Conservation (phyloP, 1,140 invertebrate species). For the Saccostrea glomerata region DNA sequence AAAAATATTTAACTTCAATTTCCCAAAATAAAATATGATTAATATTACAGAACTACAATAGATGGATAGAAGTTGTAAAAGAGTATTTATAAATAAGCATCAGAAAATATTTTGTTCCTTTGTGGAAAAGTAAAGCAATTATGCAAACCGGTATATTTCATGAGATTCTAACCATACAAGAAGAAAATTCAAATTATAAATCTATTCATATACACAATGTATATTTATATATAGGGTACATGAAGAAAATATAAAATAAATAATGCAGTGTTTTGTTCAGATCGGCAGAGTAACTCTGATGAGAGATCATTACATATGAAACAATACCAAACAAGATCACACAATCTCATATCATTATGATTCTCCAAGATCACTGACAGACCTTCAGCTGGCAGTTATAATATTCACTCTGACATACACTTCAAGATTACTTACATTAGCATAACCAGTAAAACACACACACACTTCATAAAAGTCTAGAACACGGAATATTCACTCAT, state of each 20-base stretch:
- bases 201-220: background rate
- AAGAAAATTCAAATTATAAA: background rate
- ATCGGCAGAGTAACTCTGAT: background rate
- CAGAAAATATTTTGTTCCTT: background rate
- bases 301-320: background rate
- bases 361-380: no score
- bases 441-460: no score
- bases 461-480: no score
- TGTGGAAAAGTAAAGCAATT: background rate
- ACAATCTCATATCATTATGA: background rate
- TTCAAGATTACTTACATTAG: no score
- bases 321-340: background rate
- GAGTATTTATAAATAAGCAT: background rate
- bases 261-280: background rate
- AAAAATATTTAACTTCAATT: no score
- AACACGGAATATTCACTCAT: no score
- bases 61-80: background rate
- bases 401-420: no score
- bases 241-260: background rate
- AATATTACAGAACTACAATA: no score
- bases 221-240: background rate
- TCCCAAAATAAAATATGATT: background rate
- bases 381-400: no score
- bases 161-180: slow-evolving; percentile 1
- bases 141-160: background rate